Base-by-base conservation (phyloP, 2,797 vertebrate species). In the Spinus pinus region DNA sequence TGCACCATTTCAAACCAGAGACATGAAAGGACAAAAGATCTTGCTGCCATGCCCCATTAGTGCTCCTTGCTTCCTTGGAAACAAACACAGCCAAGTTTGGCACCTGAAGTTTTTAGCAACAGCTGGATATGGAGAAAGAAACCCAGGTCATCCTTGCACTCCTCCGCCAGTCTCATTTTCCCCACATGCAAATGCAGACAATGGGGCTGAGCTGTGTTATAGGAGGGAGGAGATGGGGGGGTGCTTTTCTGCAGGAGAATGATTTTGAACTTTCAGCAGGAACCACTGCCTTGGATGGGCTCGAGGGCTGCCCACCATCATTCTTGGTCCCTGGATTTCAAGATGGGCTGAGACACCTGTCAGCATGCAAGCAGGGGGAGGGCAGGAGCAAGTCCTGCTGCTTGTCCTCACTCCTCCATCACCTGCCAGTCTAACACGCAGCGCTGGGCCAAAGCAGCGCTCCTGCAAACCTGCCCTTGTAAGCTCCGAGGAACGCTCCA, bases 371-470 rank as follows among this genome's bases (percentile, higher is more conserved):
- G 8, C 18, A 53, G 7, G 12, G 7, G 23, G 16, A 56, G 24
- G 33, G 49, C 42, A 91, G 65, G n/a, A 91, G 24, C 7, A 14
- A 51, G 22, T 18, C 18, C 47, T 53, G 51, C 53, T 61, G n/a
- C 46, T 87, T 6, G 2, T 65, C 30, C 42, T 75, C 25, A 73
- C 1, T 65, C 35, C 42, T 75, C 25, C 81, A 24, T 24, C 1
- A 0, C 11, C 42, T 69, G 41, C 44, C 4, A 1, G n/a, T 41
- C 54, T 39, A 51, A 47, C 0, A 1, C 0, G 0, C 53, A 66
- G 23, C 0, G 0, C 33, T 37, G 44, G 74, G 51, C 41, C 53
- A 81, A 70, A 74, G 61, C 82, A 46, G 24, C 0, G 0, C 35
- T 74, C 24, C 25, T 42, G 44, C 28, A 91, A 85, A 67, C 35